Conservation (phyloP, 2,113 vertebrate genomes). For the Nibea albiflora region DNA sequence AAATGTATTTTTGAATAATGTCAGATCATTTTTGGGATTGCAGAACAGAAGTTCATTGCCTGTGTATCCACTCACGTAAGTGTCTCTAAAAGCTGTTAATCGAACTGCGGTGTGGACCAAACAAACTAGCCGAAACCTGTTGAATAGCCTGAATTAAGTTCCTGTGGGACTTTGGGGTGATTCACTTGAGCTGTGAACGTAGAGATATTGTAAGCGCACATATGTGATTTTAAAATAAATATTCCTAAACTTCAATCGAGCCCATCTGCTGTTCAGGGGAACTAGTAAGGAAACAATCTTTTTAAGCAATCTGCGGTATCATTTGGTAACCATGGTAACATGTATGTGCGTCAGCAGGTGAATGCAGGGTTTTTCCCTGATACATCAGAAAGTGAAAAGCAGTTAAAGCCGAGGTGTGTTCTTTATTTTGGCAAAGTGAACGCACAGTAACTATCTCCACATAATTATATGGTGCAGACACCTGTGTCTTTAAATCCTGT, state of each 20-base stretch:
- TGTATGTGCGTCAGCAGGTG: background rate
- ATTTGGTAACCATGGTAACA: background rate
- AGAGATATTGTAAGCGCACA: too few species aligned
- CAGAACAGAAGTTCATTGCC: too few species aligned
- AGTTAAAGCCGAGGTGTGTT: background rate
- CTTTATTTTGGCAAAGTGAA: background rate
- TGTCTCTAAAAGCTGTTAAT: too few species aligned
- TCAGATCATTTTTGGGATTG: too few species aligned
- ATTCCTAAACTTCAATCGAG: background rate
- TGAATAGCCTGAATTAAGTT: too few species aligned
- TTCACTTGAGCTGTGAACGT: background rate
- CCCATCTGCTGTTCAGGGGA: background rate
- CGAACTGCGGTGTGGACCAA: too few species aligned
- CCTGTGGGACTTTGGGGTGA: too few species aligned
- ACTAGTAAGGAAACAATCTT: background rate
- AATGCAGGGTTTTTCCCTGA: background rate
- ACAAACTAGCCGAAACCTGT: too few species aligned
- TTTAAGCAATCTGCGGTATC: background rate
- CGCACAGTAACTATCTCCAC: background rate
- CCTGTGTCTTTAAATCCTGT: background rate
- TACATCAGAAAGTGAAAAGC: background rate
- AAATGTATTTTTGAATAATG: too few species aligned
- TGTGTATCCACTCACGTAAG: too few species aligned
- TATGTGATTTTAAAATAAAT: background rate
- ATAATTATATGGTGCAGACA: background rate